Evolutionary conservation across 2,797 vertebrate species (phyloP).

Genomic region (Sardinella longiceps): DNA sequence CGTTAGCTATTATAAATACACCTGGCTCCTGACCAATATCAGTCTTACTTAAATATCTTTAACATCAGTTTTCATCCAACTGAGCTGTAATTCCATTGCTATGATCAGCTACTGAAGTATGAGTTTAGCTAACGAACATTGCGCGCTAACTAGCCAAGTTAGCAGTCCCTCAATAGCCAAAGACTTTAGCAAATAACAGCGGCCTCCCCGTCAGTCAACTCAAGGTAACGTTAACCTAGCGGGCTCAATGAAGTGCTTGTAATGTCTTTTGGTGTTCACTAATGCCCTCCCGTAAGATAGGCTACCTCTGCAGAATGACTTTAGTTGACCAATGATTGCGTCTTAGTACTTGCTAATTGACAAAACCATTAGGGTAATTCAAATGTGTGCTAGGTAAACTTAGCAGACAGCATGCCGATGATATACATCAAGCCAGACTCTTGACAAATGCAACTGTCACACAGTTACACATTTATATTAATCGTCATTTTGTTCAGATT

Average conservation of each 20-base stretch:
- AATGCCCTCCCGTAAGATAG: not conserved
- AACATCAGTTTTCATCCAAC: not conserved
- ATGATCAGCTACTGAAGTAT: not conserved
- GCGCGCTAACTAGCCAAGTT: not conserved
- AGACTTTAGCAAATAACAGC: not conserved
- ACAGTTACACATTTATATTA: not conserved
- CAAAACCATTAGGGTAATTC: not conserved
- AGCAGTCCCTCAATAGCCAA: not conserved
- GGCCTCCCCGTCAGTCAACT: not conserved
- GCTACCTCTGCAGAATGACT: not conserved
- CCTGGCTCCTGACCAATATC: not conserved
- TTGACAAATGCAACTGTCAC: not conserved
- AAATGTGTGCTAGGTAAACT: not conserved
- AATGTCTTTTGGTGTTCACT: not conserved
- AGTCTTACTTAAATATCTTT: not conserved
- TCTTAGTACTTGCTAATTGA: not conserved
- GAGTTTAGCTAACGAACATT: constrained; percentile 10
- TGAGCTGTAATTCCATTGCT: not conserved
- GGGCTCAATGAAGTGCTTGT: not conserved
- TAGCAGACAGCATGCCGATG: not conserved
- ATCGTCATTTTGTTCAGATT: not conserved
- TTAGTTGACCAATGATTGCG: not conserved
- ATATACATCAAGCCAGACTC: not conserved
- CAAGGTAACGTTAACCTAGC: no score
- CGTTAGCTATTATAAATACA: not conserved